phyloP scores from a whole-genome alignment of 1,140 invertebrate genomes.

The Bombus difficillimus region DNA sequence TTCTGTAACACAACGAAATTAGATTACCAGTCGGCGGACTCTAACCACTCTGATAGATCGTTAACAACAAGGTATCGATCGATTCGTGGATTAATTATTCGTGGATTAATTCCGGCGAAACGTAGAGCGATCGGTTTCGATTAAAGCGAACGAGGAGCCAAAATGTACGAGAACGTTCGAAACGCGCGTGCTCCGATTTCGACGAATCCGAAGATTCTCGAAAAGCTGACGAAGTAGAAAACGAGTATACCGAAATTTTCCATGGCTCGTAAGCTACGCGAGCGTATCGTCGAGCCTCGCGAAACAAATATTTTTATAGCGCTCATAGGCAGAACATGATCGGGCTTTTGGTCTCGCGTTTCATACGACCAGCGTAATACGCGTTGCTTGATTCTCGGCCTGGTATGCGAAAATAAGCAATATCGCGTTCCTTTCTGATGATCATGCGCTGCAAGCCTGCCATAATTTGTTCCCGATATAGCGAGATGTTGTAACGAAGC shows the following conservation, averaged over 20 bases:
- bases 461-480: neutral
- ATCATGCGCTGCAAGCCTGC: no score
- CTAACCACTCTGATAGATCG: no score
- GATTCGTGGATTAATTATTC: no score
- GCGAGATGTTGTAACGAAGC: no score
- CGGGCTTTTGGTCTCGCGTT: slow-evolving; percentile 42
- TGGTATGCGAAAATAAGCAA: slow-evolving; percentile 36
- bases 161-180: neutral
- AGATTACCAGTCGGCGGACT: no score
- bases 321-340: slow-evolving; percentile 36
- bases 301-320: slow-evolving; percentile 51
- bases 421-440: slow-evolving; percentile 26
- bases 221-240: neutral
- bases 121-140: no score
- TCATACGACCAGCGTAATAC: slow-evolving; percentile 6
- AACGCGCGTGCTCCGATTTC: neutral
- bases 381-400: neutral
- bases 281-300: slow-evolving; percentile 11
- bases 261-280: neutral
- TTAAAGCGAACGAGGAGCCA: no score
- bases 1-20: no score
- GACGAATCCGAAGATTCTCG: neutral
- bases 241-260: neutral
- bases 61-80: neutral
- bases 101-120: no score